Evolutionary conservation across 2,888 invertebrate genomes (phyloP).

Genomic region (Crepidodera aurea): DNA sequence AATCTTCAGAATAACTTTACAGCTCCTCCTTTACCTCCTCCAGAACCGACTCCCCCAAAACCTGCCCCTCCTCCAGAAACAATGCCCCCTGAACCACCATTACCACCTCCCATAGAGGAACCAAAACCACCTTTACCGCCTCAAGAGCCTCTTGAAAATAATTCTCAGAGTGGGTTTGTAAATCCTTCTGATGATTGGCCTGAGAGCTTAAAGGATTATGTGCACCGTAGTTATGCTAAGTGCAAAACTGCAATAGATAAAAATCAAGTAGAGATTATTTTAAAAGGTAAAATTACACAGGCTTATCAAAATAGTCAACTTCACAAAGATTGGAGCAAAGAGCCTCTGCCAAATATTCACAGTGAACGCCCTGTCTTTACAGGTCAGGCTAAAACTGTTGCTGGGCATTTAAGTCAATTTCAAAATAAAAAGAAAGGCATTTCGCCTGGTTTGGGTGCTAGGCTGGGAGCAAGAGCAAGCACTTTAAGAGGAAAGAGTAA

Average conservation of each 20-base stretch:
- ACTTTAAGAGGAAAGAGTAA: slow-evolving; percentile 56
- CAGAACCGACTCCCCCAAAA: slow-evolving; percentile 61
- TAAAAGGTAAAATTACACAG: slow-evolving; percentile 92
- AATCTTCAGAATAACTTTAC: slow-evolving; percentile 45
- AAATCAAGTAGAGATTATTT: slow-evolving; percentile 91
- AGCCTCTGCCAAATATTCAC: slow-evolving; percentile 89
- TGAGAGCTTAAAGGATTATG: slow-evolving; percentile 83
- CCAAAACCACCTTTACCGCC: slow-evolving; percentile 62
- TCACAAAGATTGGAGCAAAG: slow-evolving; percentile 94
- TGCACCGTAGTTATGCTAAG: slow-evolving; percentile 90
- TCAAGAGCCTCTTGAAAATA: slow-evolving; percentile 32
- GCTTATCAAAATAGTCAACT: slow-evolving; percentile 88
- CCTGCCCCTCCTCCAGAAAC: slow-evolving; percentile 65
- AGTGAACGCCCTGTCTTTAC: slow-evolving; percentile 71
- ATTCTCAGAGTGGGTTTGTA: slow-evolving; percentile 47
- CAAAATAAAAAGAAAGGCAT: slow-evolving; percentile 62
- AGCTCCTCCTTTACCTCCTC: slow-evolving; percentile 64
- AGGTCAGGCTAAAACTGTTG: slow-evolving; percentile 55
- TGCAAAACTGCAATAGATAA: slow-evolving; percentile 88
- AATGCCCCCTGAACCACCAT: slow-evolving; percentile 67
- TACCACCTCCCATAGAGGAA: slow-evolving; percentile 49
- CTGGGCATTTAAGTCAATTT: slow-evolving; percentile 67
- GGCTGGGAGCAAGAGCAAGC: slow-evolving; percentile 66
- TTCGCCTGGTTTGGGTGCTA: slow-evolving; percentile 64
- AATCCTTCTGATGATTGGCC: slow-evolving; percentile 79